A percentile compares a stretch with the other conserved stretches of the same genome.
Conservation (phyloP, 1,140 invertebrate species). For the Zaprionus inermis region DNA sequence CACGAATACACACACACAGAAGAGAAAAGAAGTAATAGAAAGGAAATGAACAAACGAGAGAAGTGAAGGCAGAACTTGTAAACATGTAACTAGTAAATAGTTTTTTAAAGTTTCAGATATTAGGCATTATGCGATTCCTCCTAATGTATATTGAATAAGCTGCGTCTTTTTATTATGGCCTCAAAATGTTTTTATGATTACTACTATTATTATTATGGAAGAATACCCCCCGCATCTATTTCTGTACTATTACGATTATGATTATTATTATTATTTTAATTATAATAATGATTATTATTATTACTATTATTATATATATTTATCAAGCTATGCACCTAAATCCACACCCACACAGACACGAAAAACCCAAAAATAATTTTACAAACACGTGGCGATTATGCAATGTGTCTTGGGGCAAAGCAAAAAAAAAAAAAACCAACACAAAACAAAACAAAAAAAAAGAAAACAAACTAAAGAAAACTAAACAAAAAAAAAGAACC, state of each 20-base stretch:
- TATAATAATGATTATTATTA: constrained; percentile 19
- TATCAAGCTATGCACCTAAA: constrained; percentile 34
- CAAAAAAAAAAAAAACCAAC: constrained; percentile 39
- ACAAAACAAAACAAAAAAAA: constrained; percentile 37
- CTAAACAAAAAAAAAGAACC: constrained; percentile 44
- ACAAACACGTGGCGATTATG: constrained; percentile 44
- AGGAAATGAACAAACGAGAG: constrained; percentile 4
- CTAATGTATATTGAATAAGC: constrained; percentile 35
- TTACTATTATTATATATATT: constrained; percentile 42
- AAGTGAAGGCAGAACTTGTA: constrained; percentile 19
- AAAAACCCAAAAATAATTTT: constrained; percentile 40
- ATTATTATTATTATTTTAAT: constrained; percentile 34
- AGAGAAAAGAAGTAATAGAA: constrained; percentile 1
- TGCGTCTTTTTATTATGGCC: constrained; percentile 49
- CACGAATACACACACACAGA: not conserved
- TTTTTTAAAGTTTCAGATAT: constrained; percentile 20
- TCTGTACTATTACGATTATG: constrained; percentile 54
- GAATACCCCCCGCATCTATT: constrained; percentile 37
- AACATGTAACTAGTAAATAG: constrained; percentile 12
- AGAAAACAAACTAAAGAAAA: constrained; percentile 39
- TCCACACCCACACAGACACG: not conserved
- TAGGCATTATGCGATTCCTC: constrained; percentile 37
- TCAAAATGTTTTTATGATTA: constrained; percentile 56
- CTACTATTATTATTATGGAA: constrained; percentile 31
- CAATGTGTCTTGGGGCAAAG: constrained; percentile 54